A percentile compares a stretch with the other conserved stretches of the same genome.
These are phyloP conservation scores for Lepus europaeus DNA, from an alignment of 2,113 vertebrate species.

Conservation along the genomic window DNA sequence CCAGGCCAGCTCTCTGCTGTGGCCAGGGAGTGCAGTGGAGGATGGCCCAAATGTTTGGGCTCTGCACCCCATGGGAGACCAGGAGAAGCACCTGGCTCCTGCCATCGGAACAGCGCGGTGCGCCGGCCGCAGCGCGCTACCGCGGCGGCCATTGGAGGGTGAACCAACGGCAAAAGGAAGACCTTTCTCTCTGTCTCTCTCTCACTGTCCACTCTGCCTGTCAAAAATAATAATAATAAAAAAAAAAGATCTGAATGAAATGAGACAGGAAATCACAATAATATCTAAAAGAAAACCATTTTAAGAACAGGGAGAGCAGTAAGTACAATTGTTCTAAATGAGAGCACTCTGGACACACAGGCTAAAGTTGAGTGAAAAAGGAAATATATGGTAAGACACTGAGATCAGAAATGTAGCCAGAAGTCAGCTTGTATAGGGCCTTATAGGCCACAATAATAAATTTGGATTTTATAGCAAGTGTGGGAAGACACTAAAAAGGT, in stretches of 20 bases:
- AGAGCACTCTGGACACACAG: background rate
- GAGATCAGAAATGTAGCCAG: background rate
- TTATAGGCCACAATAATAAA: background rate
- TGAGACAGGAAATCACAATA: conserved; percentile 4
- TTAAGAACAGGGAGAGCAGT: background rate
- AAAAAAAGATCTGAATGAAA: conserved; percentile 49
- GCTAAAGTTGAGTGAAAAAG: conserved; percentile 31
- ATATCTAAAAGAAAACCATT: background rate
- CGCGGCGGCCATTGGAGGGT: no score
- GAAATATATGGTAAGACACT: conserved; percentile 20
- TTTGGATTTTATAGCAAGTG: conserved; percentile 2
- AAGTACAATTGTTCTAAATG: conserved; percentile 23
- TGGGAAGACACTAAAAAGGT: background rate
- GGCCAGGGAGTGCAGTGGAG: no score
- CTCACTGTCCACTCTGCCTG: no score
- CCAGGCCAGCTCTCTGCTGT: no score
- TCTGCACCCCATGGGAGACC: no score
- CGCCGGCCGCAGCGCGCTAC: no score
- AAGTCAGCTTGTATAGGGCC: background rate
- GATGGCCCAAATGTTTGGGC: no score
- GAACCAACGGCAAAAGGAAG: no score
- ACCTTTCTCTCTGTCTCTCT: no score
- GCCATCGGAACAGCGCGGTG: no score
- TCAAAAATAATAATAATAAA: no score
- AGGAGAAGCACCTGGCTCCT: no score